Percentiles rank a stretch among this genome's conserved stretches.
phyloP scores from a whole-genome alignment of 2,888 invertebrate genomes.

The Ennomos erosarius region DNA sequence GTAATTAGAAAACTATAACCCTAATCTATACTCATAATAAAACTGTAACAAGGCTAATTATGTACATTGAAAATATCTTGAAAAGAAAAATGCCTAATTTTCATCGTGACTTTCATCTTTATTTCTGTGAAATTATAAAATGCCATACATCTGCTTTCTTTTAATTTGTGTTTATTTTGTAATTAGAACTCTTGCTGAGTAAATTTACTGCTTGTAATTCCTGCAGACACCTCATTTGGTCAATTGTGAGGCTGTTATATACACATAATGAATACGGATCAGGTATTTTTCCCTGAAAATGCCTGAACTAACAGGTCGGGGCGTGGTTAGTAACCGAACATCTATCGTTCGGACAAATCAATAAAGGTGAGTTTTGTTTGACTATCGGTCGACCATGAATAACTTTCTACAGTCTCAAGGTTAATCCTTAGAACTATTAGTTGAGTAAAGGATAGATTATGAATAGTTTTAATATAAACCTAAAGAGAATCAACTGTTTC shows the following conservation, averaged over 20 bases:
- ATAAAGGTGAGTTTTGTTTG: conserved; percentile 26
- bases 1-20: too few species aligned
- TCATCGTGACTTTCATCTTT: neutral
- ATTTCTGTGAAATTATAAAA: neutral
- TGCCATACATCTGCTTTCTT: too few species aligned
- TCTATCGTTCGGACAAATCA: conserved; percentile 15
- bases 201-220: conserved; percentile 6
- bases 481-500: too few species aligned
- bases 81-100: too few species aligned
- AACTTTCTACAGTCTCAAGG: neutral
- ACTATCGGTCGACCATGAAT: conserved; percentile 19
- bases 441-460: neutral
- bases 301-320: conserved; percentile 44
- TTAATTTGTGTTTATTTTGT: too few species aligned
- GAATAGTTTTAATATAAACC: too few species aligned
- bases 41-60: too few species aligned
- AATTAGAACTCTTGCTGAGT: neutral
- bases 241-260: conserved; percentile 48
- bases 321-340: conserved; percentile 11
- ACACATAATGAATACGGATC: conserved; percentile 59
- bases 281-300: conserved; percentile 44
- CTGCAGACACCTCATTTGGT: conserved; percentile 36
- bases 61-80: too few species aligned
- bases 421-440: too few species aligned
- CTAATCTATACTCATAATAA: too few species aligned